Base-by-base conservation (phyloP, 1,140 invertebrate species). In the Eriosoma lanigerum region DNA sequence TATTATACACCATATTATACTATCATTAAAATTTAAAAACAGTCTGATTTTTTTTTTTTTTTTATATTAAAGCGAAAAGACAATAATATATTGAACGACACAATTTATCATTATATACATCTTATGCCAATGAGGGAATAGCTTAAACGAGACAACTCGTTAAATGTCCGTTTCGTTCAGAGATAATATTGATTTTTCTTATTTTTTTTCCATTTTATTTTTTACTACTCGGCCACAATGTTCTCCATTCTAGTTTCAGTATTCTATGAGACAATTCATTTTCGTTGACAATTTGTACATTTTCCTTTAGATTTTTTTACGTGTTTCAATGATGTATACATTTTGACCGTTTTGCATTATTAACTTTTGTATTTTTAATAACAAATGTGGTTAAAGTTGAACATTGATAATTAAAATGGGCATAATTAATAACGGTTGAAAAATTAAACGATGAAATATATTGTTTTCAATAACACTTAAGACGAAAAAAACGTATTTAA, bases 151-250 rank as follows among this genome's bases (percentile, higher is more conserved):
- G 24, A 15, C 13, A 60, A 60, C 56, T 60, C 56, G 21, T 29
- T 60, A 60, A 60, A 60, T 26, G 24, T 60, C 24, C 13, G 21
- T 60, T 60, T 60, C 15, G 15, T 56, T 60, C 56, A 26, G 56
- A 60, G 21, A 29, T 26, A 24, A 26, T 60, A 60, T 60, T 60
- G 56, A 60, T 60, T 60, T 60, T 60, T 60, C 13, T 17, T 21
- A 21, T 54, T 54, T n/a, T n/a, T 26, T 60, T 13, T 60, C 56
- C 24, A 60, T 24, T 13, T 58, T 60, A 26, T 60, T 60, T 60
- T 60, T 54, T 60, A 60, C 24, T 4, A 60, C 24, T 60, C 24
- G 26, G 15, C 13, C 56, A 24, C 24, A 60, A 24, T 60, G 56
- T 60, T 24, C 56, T 60, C 12, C 15, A 26, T 26, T 60, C 56